phyloP scores from a whole-genome alignment of 2,888 invertebrate species.

The Synanthedon tipuliformis region DNA sequence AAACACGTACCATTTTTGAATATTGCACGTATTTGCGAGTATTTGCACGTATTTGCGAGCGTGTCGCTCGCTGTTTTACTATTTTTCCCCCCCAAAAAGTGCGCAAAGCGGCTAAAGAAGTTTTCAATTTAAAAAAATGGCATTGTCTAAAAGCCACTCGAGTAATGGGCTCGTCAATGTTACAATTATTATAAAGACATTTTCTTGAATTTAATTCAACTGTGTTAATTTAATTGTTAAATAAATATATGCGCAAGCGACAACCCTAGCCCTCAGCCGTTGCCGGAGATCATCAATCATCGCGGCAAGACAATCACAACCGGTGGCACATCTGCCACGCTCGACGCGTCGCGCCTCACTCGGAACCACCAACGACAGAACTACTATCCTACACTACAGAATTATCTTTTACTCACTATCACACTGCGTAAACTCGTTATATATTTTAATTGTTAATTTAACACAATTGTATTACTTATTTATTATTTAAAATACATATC shows the following conservation, averaged over 20 bases:
- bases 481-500: too few relatives aligned
- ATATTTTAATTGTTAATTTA: not conserved
- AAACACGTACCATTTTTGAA: too few relatives aligned
- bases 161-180: too few relatives aligned
- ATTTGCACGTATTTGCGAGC: too few relatives aligned
- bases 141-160: too few relatives aligned
- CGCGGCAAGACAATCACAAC: slow-evolving; percentile 69
- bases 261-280: slow-evolving; percentile 45
- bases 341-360: slow-evolving; percentile 10
- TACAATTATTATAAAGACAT: not conserved
- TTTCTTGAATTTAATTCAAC: not conserved
- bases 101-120: too few relatives aligned
- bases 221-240: not conserved
- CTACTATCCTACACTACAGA: not conserved
- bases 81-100: too few relatives aligned
- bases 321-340: slow-evolving; percentile 65
- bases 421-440: not conserved
- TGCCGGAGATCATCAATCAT: slow-evolving; percentile 68
- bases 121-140: too few relatives aligned
- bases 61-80: too few relatives aligned
- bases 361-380: slow-evolving; percentile 3
- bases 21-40: too few relatives aligned
- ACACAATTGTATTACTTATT: too few relatives aligned
- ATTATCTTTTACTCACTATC: not conserved
- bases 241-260: not conserved